Evolutionary conservation across 2,888 invertebrate species (phyloP), one percentile per base, ranked within the genome.

Genomic region (Euplagia quadripunctaria): DNA sequence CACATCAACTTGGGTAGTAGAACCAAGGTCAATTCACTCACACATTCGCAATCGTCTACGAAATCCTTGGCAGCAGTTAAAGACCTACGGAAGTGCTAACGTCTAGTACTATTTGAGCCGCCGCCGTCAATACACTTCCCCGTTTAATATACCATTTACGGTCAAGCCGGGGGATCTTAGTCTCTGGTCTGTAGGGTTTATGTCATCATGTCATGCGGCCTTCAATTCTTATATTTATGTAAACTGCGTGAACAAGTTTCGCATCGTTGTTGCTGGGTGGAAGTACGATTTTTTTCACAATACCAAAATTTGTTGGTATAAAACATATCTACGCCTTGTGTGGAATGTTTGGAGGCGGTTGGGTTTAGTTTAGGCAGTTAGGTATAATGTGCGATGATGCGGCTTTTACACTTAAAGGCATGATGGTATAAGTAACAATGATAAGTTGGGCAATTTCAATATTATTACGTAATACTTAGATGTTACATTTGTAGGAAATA

Each of bases 11-110:
- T 89, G 92, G 88, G 90, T 92, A 92, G 92, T 90, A 90, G 88
- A 90, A 88, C 89, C 94, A 95, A 95, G 95, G 95, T 94, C 92
- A 89, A 76, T 80, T 76, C 79, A 79, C 88, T 88, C 91, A 90
- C 92, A 91, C 90, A 91, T 89, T 86, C 83, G 88, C 88, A 86
- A 86, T 74, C 81, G 86, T 87, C 93, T 93, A 91, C 90, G 88
- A 92, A 91, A 94, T 92, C 95, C 95, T 95, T 95, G 92, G 84
- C 77, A 70, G 75, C 92, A 94, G 93, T 91, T 94, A 87, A 80
- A 90, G 93, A 93, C 94, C 94, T 89, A 87, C 94, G 95, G 95
- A 95, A 95, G 93, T 93, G 77, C 78, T 75, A 66, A 66, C 88
- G 86, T 78, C 94, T 92, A 91, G 80, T 70, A 17, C 88, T 89